Base-by-base conservation (phyloP, 2,113 vertebrate genomes). In the Phalacrocorax pelagicus region DNA sequence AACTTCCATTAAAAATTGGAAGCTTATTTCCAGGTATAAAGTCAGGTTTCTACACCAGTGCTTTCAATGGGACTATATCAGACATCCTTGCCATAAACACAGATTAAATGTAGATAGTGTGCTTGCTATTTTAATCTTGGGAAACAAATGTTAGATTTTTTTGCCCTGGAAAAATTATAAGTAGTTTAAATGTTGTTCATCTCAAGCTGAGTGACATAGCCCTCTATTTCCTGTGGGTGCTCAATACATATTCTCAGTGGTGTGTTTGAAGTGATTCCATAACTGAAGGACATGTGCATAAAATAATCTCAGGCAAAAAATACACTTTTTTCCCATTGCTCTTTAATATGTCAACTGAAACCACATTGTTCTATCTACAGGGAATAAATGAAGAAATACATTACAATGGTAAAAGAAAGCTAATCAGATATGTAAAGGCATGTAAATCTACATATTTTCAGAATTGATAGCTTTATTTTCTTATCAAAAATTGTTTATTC, bases 21-120 rank as follows among this genome's bases (percentile, higher is more conserved):
- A 96, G 55, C 93, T 96, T 97, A 94, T 96, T 98, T 97, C 86
- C 95, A 98, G 97, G 95, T 91, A 95, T 75, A 94, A 78, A 95
- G 79, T 73, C 89, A 96, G 75, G 75, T 97, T 96, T 97, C 69
- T 92, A 79, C 69, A 92, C 52, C 58, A 96, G 22, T 70, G 59
- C 38, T 97, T 98, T 97, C 94, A 97, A 77, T 83, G 91, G 84
- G 80, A 94, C 81, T 89, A 55, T 96, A 96, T 97, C 90, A 97
- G 92, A 91, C 59, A 92, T 91, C 72, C 65, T 94, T 96, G 74
- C 82, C 95, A 94, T 82, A 97, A 91, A 92, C 58, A 95, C 38
- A 96, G 77, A 95, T 96, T 97, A 97, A 96, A 97, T 96, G 92
- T 86, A 83, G 91, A 96, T 96, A 95, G 63, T 82, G 91, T 92